Evolutionary conservation across 2,797 vertebrate species (phyloP).

Genomic region (Catostomus latipinnis): DNA sequence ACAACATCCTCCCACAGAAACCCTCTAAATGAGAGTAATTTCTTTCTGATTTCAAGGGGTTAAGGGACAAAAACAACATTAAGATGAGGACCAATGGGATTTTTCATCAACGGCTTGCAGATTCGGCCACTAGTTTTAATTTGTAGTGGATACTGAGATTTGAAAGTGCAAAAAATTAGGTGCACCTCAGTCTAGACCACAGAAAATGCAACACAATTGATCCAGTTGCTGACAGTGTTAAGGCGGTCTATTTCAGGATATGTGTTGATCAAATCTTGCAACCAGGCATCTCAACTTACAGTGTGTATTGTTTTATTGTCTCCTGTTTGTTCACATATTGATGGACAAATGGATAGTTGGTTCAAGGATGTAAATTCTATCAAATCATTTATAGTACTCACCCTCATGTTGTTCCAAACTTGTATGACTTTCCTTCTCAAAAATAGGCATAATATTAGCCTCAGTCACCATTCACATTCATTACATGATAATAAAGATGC

Average conservation of each 20-base stretch:
- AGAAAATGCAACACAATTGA: slow-evolving; percentile 39
- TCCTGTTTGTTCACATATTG: slow-evolving; percentile 8
- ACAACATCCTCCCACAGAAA: slow-evolving; percentile 14
- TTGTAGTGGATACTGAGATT: slow-evolving; percentile 50
- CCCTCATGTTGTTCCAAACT: neutral
- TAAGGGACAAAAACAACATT: slow-evolving; percentile 51
- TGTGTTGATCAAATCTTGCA: slow-evolving; percentile 36
- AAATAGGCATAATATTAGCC: no score
- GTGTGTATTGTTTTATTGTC: slow-evolving; percentile 12
- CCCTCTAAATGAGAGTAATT: slow-evolving; percentile 24
- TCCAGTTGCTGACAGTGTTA: slow-evolving; percentile 18
- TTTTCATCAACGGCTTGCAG: slow-evolving; percentile 37
- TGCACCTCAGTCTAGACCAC: slow-evolving; percentile 29
- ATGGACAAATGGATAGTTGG: neutral
- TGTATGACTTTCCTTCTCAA: neutral
- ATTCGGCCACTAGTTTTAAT: slow-evolving; percentile 45
- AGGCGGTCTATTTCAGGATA: slow-evolving; percentile 8
- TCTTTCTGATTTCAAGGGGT: slow-evolving; percentile 37
- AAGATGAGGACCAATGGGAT: slow-evolving; percentile 43
- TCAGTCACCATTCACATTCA: no score
- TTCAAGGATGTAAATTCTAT: neutral
- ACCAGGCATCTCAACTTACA: slow-evolving; percentile 1
- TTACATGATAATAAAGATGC: no score
- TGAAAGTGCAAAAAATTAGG: slow-evolving; percentile 39
- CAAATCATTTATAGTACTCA: neutral